Percentiles rank a stretch among this genome's conserved stretches.
Conservation (phyloP, 1,140 invertebrate genomes). For the Plectrocnemia conspersa region DNA sequence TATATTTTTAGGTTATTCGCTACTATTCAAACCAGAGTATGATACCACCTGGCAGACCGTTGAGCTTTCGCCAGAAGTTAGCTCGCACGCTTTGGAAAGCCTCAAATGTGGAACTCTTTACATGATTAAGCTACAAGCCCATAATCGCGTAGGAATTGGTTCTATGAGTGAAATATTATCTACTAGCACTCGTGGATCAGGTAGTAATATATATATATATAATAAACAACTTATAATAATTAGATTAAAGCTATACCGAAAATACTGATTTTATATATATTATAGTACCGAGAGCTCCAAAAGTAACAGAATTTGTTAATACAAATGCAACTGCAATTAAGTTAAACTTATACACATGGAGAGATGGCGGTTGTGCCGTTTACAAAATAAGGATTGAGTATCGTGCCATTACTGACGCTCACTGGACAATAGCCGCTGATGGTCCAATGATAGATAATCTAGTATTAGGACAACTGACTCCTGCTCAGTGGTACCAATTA, state of each 20-base stretch:
- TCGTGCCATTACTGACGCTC: constrained; percentile 49
- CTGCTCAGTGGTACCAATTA: constrained; percentile 69
- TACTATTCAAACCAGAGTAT: constrained; percentile 61
- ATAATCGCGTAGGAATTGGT: constrained; percentile 66
- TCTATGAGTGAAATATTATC: constrained; percentile 61
- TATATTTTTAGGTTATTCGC: constrained; percentile 54
- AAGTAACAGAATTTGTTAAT: constrained; percentile 56
- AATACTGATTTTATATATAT: constrained; percentile 15
- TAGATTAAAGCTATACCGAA: not conserved
- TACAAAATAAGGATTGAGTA: constrained; percentile 76
- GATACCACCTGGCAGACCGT: constrained; percentile 61
- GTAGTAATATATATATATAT: constrained; percentile 35
- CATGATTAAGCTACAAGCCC: constrained; percentile 63
- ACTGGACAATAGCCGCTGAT: constrained; percentile 52
- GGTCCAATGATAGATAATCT: constrained; percentile 55
- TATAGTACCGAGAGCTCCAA: constrained; percentile 51
- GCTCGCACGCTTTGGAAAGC: constrained; percentile 63
- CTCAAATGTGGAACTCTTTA: constrained; percentile 70
- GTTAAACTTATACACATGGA: constrained; percentile 71
- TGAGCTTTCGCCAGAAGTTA: constrained; percentile 61
- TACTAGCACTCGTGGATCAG: constrained; percentile 60
- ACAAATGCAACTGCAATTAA: constrained; percentile 60
- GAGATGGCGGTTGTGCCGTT: constrained; percentile 76
- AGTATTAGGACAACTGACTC: constrained; percentile 62
- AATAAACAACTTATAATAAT: constrained; percentile 25